phyloP scores from a whole-genome alignment of 2,888 invertebrate genomes.

The Trichopria drosophilae region DNA sequence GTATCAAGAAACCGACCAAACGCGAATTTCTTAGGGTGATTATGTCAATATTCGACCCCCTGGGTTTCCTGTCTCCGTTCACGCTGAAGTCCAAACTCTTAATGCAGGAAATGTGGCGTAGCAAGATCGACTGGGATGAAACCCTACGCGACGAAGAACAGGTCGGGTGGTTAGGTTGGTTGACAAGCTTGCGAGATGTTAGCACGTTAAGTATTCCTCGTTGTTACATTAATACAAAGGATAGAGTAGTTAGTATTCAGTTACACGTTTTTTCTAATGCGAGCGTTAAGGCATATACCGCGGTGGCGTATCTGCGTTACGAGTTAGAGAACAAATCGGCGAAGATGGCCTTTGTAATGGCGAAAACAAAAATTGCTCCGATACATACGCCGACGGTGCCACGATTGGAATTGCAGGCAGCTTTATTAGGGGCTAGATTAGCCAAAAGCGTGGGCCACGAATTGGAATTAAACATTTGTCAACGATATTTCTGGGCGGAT shows the following conservation, averaged over 20 bases:
- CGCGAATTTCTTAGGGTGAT: constrained; percentile 7
- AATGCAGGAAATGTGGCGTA: constrained; percentile 13
- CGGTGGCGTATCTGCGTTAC: constrained; percentile 31
- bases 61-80: constrained; percentile 9
- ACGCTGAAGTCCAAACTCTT: constrained; percentile 7
- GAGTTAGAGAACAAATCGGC: background rate
- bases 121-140: constrained; percentile 14
- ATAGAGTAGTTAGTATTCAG: constrained; percentile 11
- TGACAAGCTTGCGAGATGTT: background rate
- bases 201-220: constrained; percentile 2
- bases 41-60: constrained; percentile 13
- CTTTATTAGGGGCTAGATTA: constrained; percentile 10
- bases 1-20: constrained; percentile 5
- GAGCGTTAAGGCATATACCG: constrained; percentile 34
- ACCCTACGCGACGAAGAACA: constrained; percentile 2
- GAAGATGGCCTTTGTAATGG: constrained; percentile 8
- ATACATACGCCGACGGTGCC: constrained; percentile 5
- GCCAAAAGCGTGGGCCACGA: constrained; percentile 3
- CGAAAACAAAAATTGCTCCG: too few species aligned
- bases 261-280: constrained; percentile 41
- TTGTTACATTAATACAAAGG: constrained; percentile 14
- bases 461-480: constrained; percentile 1
- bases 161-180: constrained; percentile 4
- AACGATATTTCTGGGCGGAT: constrained; percentile 17
- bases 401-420: constrained; percentile 27